Percentiles rank a stretch among this genome's conserved stretches.
phyloP scores from a whole-genome alignment of 2,113 vertebrate genomes.

The Bujurquina vittata region DNA sequence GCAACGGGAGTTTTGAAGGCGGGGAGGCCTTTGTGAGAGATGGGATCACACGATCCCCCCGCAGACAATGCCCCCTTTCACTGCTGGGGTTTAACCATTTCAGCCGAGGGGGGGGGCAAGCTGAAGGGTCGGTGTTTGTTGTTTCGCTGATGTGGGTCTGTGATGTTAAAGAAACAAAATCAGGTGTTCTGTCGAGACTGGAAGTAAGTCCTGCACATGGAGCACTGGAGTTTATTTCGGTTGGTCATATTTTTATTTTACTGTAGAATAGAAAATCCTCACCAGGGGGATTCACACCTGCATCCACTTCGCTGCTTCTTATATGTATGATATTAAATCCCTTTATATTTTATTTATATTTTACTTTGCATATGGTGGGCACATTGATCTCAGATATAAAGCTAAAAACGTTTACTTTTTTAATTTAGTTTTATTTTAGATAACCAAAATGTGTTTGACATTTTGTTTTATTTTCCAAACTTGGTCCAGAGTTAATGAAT shows the following conservation, averaged over 20 bases:
- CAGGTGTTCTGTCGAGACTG: not conserved
- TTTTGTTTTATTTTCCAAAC: constrained; percentile 2
- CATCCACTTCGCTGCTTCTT: not conserved
- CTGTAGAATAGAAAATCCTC: not conserved
- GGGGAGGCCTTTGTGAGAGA: constrained; percentile 57
- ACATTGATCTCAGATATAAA: not conserved
- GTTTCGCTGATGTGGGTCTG: not conserved
- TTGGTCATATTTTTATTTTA: not conserved
- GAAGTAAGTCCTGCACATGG: not conserved
- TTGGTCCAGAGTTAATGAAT: not conserved
- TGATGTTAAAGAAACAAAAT: not conserved
- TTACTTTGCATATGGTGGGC: not conserved
- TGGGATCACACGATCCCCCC: constrained; percentile 53
- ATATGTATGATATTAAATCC: not conserved
- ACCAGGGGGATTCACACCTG: not conserved
- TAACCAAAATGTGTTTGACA: not conserved
- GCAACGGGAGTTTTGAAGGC: constrained; percentile 23
- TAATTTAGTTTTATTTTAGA: not conserved
- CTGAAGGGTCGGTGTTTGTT: not conserved
- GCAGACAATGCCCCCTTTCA: constrained; percentile 68
- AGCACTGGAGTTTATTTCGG: not conserved
- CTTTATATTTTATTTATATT: not conserved
- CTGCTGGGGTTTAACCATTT: constrained; percentile 42
- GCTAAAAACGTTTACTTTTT: not conserved
- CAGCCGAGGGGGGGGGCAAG: not conserved